Conservation (phyloP, 2,113 vertebrate species). For the Eulemur macaco region DNA sequence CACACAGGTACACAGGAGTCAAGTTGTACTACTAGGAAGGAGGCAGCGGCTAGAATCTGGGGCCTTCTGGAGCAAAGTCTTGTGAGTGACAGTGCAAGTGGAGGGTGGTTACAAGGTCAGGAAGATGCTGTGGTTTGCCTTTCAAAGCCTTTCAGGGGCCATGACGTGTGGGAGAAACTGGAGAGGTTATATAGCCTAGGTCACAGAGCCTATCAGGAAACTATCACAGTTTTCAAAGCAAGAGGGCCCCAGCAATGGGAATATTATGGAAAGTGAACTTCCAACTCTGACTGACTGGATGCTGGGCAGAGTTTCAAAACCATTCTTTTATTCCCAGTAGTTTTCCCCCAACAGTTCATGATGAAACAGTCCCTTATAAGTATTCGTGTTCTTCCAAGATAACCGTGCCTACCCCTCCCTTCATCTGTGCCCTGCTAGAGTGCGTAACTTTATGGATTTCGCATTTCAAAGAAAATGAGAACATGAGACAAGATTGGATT, state of each 20-base stretch:
- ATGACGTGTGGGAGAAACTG: too few relatives aligned
- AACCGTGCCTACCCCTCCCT: rapidly evolving
- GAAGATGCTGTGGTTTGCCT: not conserved
- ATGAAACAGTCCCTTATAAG: not conserved
- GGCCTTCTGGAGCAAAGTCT: not conserved
- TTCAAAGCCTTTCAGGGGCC: not conserved
- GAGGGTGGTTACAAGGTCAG: not conserved
- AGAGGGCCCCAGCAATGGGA: too few relatives aligned
- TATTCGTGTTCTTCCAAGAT: not conserved
- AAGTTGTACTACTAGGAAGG: rapidly evolving
- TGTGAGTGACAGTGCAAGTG: too few relatives aligned
- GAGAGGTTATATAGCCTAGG: too few relatives aligned
- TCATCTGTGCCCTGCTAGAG: not conserved
- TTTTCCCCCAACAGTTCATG: not conserved
- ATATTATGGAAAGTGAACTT: not conserved
- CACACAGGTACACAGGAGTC: not conserved
- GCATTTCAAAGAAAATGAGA: not conserved
- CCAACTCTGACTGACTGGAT: not conserved
- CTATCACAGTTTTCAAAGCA: not conserved
- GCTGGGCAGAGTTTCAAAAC: not conserved
- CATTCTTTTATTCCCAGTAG: not conserved
- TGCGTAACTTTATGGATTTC: not conserved
- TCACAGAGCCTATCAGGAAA: not conserved
- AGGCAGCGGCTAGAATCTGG: rapidly evolving
- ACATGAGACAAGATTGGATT: not conserved